Evolutionary conservation across 2,888 invertebrate species (phyloP), one percentile per base, ranked within the genome.

Genomic region (Iselma pallidipennis): DNA sequence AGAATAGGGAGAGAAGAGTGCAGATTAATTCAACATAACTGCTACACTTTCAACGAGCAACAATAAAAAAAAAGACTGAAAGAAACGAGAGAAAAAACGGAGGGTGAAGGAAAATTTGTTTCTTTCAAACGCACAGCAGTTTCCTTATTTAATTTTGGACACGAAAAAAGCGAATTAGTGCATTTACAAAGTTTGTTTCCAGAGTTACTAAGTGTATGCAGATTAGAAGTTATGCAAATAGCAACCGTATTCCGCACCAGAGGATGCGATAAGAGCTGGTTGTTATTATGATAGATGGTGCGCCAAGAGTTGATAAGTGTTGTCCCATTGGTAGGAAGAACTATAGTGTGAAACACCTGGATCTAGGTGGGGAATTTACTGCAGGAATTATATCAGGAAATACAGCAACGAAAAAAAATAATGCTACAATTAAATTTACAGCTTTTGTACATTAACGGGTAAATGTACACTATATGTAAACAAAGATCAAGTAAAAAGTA

Each of bases 181-280:
- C 71, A 75, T 74, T 74, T 67, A 73, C 66, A 71, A 71, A 71
- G 70, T 72, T 73, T 70, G 70, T 75, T 72, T 71, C 68, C 70
- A 64, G 66, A 69, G 65, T 68, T 64, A 60, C 70, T 71, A 74
- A 76, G 74, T 73, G 73, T 74, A 77, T 76, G 76, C 74, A 76
- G 76, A 77, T 77, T 76, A 76, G 74, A 76, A 76, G 73, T 76
- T 77, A 77, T 77, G 77, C 76, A 77, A 77, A 77, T 76, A 71
- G 69, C 71, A 68, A 63, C 68, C 72, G 73, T 73, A 74, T 71
- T 69, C 73, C 68, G 68, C 67, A 66, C 67, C 66, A 65, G 67
- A 66, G 69, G 64, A 55, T 62, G 66, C 68, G 72, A 74, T 71
- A 73, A 74, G 69, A 67, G 54, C 54, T 61, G 56, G 59, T 26